Evolutionary conservation across 2,797 vertebrate species (phyloP).

Genomic region (Urosaurus nigricauda): DNA sequence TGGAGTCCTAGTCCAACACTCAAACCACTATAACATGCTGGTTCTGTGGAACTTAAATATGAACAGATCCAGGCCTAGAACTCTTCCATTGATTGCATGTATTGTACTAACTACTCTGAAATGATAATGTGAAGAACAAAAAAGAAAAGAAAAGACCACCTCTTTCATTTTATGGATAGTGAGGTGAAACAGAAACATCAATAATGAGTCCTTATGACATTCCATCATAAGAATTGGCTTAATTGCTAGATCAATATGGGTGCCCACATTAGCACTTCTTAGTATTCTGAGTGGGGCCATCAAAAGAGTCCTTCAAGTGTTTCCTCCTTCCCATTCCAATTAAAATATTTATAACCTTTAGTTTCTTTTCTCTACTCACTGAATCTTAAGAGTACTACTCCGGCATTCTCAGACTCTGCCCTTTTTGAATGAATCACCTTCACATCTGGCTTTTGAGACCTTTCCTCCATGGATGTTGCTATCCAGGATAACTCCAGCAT

Average conservation of each 20-base stretch:
- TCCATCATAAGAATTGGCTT: conserved; percentile 1
- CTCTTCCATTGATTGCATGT: neutral
- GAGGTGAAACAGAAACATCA: conserved; percentile 24
- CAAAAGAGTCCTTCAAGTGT: conserved; percentile 31
- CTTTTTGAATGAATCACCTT: conserved; percentile 28
- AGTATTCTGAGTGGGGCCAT: conserved; percentile 30
- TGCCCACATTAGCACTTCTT: conserved; percentile 33
- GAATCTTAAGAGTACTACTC: conserved; percentile 16
- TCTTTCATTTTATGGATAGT: neutral
- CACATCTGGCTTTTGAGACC: conserved; percentile 27
- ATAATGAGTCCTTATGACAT: neutral
- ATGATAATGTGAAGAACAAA: neutral
- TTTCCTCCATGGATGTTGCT: conserved; percentile 24
- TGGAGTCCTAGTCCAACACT: neutral
- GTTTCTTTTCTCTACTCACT: conserved; percentile 50
- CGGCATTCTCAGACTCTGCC: conserved; percentile 45
- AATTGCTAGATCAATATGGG: conserved; percentile 15
- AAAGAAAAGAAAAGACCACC: neutral
- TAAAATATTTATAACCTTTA: conserved; percentile 9
- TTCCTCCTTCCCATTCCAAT: neutral
- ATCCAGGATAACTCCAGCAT: neutral
- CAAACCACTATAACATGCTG: too few species aligned
- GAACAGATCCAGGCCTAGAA: neutral
- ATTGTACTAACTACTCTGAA: neutral
- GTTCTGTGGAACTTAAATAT: too few species aligned